phyloP scores from a whole-genome alignment of 1,140 invertebrate genomes.

The Leptopilina clavipes region DNA sequence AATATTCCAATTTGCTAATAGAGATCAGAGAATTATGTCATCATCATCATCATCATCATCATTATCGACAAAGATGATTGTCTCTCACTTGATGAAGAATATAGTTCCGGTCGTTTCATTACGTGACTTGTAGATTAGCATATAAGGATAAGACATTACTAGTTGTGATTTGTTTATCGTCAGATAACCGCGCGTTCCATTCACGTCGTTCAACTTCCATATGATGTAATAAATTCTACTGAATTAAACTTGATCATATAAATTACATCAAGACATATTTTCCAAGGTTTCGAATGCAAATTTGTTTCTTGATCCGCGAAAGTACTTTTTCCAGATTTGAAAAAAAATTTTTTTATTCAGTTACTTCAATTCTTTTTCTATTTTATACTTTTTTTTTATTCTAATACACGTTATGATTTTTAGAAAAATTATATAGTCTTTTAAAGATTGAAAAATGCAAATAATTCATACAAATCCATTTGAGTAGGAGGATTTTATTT shows the following conservation, averaged over 20 bases:
- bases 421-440: too few species aligned
- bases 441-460: too few species aligned
- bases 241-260: constrained; percentile 12
- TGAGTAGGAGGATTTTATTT: too few species aligned
- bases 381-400: too few species aligned
- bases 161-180: constrained; percentile 35
- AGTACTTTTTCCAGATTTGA: constrained; percentile 6
- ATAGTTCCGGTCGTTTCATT: constrained; percentile 21
- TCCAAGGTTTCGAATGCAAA: neutral
- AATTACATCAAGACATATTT: constrained; percentile 9
- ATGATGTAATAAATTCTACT: constrained; percentile 20
- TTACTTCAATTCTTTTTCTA: too few species aligned
- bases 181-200: constrained; percentile 7
- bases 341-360: neutral
- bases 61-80: constrained; percentile 18
- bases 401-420: too few species aligned
- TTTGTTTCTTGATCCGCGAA: neutral
- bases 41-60: neutral
- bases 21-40: constrained; percentile 19
- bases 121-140: constrained; percentile 3
- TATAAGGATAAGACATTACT: constrained; percentile 24
- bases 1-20: neutral
- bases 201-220: constrained; percentile 11
- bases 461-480: too few species aligned
- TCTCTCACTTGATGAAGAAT: neutral